Conservation (phyloP, 1,140 invertebrate species). For the Drosophila takahashii region DNA sequence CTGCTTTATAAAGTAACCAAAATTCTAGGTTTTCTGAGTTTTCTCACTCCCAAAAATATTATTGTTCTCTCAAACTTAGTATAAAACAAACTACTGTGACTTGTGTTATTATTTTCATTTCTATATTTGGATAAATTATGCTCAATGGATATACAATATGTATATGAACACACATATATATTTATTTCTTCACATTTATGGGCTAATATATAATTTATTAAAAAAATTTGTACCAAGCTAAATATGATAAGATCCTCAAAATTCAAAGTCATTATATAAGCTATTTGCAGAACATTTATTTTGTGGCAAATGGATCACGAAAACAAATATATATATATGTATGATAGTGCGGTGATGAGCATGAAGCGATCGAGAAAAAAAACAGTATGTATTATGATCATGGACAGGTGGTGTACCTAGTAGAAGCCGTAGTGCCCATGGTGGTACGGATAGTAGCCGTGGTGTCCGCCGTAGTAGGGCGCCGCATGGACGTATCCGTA, state of each 20-base stretch:
- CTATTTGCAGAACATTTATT: conserved; percentile 43
- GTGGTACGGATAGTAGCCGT: conserved; percentile 71
- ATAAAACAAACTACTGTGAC: too few species aligned
- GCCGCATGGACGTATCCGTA: conserved; percentile 61
- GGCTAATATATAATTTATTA: not conserved
- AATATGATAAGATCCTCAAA: not conserved
- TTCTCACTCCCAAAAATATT: too few species aligned
- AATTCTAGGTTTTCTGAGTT: too few species aligned
- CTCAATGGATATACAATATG: not conserved
- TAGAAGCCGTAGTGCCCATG: conserved; percentile 75
- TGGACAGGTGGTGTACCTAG: conserved; percentile 24
- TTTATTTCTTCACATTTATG: not conserved
- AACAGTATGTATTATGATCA: conserved; percentile 18
- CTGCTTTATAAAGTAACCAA: not conserved
- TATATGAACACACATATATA: not conserved
- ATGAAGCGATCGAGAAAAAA: conserved; percentile 44
- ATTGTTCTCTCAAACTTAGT: too few species aligned
- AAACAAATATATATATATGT: conserved; percentile 33
- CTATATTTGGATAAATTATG: too few species aligned
- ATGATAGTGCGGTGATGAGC: conserved; percentile 36
- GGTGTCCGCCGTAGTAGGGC: conserved; percentile 71
- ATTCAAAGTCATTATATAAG: conserved; percentile 13
- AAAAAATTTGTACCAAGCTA: not conserved
- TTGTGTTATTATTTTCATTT: not conserved
- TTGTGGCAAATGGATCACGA: conserved; percentile 7